A percentile compares a stretch with the other conserved stretches of the same genome.
These are phyloP conservation scores for Scaptomyza parva DNA, from an alignment of 2,888 invertebrate species.

Conservation along the genomic window DNA sequence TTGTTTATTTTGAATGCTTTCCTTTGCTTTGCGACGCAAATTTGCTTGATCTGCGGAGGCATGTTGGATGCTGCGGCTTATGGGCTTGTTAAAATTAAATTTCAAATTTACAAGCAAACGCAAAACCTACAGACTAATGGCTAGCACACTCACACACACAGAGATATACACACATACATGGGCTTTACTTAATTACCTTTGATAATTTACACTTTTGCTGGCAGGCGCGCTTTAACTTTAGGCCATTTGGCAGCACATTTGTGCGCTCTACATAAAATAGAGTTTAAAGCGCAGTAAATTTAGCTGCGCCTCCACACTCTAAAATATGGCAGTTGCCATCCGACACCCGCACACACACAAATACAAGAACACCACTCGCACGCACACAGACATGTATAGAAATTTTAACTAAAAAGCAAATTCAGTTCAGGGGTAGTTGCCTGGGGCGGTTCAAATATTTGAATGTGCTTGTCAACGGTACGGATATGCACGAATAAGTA, in stretches of 20 bases:
- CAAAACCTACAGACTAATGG: slow-evolving; percentile 57
- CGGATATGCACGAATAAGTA: neutral
- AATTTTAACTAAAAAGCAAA: slow-evolving; percentile 58
- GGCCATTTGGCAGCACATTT: slow-evolving; percentile 44
- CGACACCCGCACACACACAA: neutral
- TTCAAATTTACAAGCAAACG: slow-evolving; percentile 70
- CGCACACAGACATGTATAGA: slow-evolving; percentile 27
- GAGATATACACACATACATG: slow-evolving; percentile 34
- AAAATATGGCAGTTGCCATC: slow-evolving; percentile 25
- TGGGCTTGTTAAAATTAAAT: slow-evolving; percentile 62
- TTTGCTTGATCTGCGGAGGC: slow-evolving; percentile 29
- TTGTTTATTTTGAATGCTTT: slow-evolving; percentile 23
- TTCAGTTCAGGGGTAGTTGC: slow-evolving; percentile 19
- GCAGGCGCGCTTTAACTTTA: slow-evolving; percentile 55
- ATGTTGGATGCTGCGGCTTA: slow-evolving; percentile 42
- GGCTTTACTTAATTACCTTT: slow-evolving; percentile 75
- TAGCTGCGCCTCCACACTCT: slow-evolving; percentile 9
- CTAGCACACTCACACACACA: slow-evolving; percentile 26
- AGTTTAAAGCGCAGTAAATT: slow-evolving; percentile 76
- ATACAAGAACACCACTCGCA: neutral
- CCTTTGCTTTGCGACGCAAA: slow-evolving; percentile 3
- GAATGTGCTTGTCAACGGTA: slow-evolving; percentile 2
- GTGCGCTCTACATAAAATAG: slow-evolving; percentile 72
- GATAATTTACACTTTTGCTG: slow-evolving; percentile 78
- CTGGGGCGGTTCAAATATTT: slow-evolving; percentile 32